Base-by-base conservation (phyloP, 2,797 vertebrate genomes). In the Melopsittacus undulatus region DNA sequence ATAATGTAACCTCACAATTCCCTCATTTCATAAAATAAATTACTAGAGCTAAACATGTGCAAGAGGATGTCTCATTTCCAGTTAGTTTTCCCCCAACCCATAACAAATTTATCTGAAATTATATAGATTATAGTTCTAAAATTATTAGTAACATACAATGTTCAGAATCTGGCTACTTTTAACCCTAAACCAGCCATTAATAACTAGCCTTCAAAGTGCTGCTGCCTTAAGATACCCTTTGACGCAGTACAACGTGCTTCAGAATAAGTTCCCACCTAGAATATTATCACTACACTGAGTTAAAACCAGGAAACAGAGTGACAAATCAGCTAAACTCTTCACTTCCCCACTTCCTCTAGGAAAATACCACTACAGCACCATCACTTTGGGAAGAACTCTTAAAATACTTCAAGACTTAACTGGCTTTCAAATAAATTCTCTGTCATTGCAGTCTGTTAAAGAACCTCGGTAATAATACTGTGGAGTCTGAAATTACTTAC, bases 1-100 rank as follows among this genome's bases (percentile, higher is more conserved):
- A 96, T 97, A 97, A 97, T 96, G 95, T 92, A 96, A 92, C 87
- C 77, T 88, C 92, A 83, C 76, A 6, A 90, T 92, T 94, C 83
- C 52, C 83, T 91, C 40, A 90, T 97, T 97, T 97, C 87, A 85
- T 92, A 92, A 94, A 94, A 95, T 91, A 96, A 91, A 96, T 91
- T 74, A 91, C 74, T 54, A 83, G 63, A 94, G 51, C 34, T 74
- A 83, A 94, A 73, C 57, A 75, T 19, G 81, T 84, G 76, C 61
- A 64, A 18, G 64, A 72, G 29, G 51, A 46, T 52, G 73, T n/a
- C 64, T 93, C 57, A 32, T 77, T 94, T 94, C 70, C 79, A 89
- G 49, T 34, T 21, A 70, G 66, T 61, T 88, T 49, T 18, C 22
- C 20, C 29, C 14, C 43, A 46, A 36, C 32, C 45, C 68, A 77